Base-by-base conservation (phyloP, 2,113 vertebrate species). In the Phyllostomus hastatus region DNA sequence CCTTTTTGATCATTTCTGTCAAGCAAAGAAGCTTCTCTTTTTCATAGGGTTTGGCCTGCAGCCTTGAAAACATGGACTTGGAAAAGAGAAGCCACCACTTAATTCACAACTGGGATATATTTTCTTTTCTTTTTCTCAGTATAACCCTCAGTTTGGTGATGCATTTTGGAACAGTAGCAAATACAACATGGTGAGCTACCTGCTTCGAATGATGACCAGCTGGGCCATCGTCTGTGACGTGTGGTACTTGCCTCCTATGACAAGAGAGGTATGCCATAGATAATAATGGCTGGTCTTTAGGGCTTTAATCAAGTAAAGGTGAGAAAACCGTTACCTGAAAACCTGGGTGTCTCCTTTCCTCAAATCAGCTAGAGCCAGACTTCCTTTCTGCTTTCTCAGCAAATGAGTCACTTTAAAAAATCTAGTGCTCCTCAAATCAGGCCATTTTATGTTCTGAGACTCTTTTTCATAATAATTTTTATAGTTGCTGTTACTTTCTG, bases 161-260 rank as follows among this genome's bases (percentile, higher is more conserved):
- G 99, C 99, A 0, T 99, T 99, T 98, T 99, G 99, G 99, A 99
- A 99, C 98, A 99, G 99, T 97, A 98, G 99, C 83, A 99, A 99
- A 75, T 99, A 99, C 81, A 99, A 98, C 96, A 99, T 99, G 0
- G 99, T 99, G 92, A 99, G 99, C 98, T 99, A 99, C 94, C 98
- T 99, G 90, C 98, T 99, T 94, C 98, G 99, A 52, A 99, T 99
- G 95, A 99, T 99, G 99, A 99, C 99, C 69, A 99, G 99, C 98
- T 99, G 99, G 99, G 99, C 99, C 93, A 99, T 99, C 0, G 99
- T 99, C 28, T 99, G 99, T 97, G 99, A 99, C 0, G 99, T 99
- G 76, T 99, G 99, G 99, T 99, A 99, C 97, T 97, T 99, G 91
- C 99, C 99, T 0, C 99, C 99, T 8, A 99, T 99, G 99, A 98